Percentiles rank a stretch among this genome's conserved stretches.
These are phyloP conservation scores for Chrysomallon squamiferum DNA, from an alignment of 1,140 invertebrate species.

Conservation along the genomic window DNA sequence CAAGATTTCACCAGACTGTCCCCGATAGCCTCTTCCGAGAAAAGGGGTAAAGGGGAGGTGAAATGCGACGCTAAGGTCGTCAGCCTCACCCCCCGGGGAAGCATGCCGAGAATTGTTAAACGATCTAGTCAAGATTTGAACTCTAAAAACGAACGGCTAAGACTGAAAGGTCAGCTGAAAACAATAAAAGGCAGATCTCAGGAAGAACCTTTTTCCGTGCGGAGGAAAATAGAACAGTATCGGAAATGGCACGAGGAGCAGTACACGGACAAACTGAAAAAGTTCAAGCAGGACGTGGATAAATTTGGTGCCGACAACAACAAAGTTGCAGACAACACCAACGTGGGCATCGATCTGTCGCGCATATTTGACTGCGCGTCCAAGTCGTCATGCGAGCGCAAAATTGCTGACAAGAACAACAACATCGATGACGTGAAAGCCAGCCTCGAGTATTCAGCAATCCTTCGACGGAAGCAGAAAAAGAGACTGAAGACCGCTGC, in stretches of 20 bases:
- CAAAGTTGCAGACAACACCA: not conserved
- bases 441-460: not conserved
- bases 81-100: not conserved
- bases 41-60: not conserved
- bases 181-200: too few relatives aligned
- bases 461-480: not conserved
- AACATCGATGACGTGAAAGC: not conserved
- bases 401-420: not conserved
- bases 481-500: conserved; percentile 24
- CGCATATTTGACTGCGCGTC: not conserved
- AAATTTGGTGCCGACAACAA: not conserved
- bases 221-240: conserved; percentile 23
- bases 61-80: not conserved
- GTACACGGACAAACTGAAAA: conserved; percentile 15
- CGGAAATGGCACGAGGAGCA: conserved; percentile 23
- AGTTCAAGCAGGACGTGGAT: conserved; percentile 17
- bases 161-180: too few relatives aligned
- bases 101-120: not conserved
- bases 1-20: not conserved
- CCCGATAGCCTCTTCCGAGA: not conserved
- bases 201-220: conserved; percentile 13
- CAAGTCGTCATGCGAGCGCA: not conserved
- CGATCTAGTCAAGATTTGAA: too few relatives aligned
- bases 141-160: too few relatives aligned
- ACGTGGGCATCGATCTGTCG: not conserved